phyloP scores from a whole-genome alignment of 35 echinoderm and acorn worm species.

The Amphiura filiformis region DNA sequence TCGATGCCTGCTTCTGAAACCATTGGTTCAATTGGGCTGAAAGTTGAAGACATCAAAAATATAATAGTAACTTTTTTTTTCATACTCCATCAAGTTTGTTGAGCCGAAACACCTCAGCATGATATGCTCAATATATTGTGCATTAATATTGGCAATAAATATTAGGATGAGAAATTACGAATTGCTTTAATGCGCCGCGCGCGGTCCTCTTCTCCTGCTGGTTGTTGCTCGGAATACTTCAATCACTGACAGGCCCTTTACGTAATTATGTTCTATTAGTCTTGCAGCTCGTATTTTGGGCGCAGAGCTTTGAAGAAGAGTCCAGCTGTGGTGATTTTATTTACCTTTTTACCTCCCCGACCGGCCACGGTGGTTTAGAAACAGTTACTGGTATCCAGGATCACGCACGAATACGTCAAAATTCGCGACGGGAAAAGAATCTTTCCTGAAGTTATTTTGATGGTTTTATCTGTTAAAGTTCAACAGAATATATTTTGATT shows the following conservation, averaged over 20 bases:
- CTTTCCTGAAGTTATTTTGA: too few species aligned
- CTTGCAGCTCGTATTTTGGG: neutral
- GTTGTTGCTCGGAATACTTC: neutral
- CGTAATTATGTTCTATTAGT: slow-evolving; percentile 6
- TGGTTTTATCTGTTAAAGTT: too few species aligned
- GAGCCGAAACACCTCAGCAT: neutral
- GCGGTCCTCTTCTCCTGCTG: neutral
- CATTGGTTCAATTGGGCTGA: neutral
- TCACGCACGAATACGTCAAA: too few species aligned
- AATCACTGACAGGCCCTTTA: neutral
- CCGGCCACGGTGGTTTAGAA: neutral
- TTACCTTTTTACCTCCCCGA: slow-evolving; percentile 11
- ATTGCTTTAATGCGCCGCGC: neutral
- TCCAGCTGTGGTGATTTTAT: slow-evolving; percentile 4
- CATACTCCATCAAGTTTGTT: neutral
- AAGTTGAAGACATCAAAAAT: neutral
- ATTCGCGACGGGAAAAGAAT: too few species aligned
- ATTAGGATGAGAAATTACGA: neutral
- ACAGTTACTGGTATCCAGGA: neutral
- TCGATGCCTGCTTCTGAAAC: too few species aligned
- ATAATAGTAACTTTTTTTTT: neutral
- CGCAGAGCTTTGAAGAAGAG: neutral
- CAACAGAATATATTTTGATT: too few species aligned
- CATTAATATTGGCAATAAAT: neutral
- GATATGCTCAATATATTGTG: neutral